These are phyloP conservation scores for Phrynocephalus guinanensis DNA, from an alignment of 2,797 vertebrate species.

Conservation along the genomic window DNA sequence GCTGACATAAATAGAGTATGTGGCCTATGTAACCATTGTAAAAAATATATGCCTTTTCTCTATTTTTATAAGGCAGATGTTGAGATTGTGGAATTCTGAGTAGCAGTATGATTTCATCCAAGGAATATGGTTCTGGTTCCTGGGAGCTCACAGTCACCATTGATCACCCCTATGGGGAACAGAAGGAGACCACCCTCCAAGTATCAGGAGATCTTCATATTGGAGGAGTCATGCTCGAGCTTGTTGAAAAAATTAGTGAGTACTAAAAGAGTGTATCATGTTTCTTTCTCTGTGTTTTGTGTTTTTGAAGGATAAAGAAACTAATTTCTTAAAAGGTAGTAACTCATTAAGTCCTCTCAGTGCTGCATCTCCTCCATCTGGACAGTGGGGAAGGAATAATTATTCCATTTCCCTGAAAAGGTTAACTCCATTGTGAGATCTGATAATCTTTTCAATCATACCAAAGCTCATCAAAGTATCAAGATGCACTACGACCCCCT, in stretches of 20 bases:
- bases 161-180: slow-evolving; percentile 82
- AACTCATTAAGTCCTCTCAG: too few species aligned
- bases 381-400: too few species aligned
- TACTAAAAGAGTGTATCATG: slow-evolving; percentile 49
- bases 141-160: slow-evolving; percentile 90
- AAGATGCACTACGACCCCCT: too few species aligned
- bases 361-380: too few species aligned
- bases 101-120: slow-evolving; percentile 82
- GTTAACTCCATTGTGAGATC: too few species aligned
- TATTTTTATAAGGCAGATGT: background rate
- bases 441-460: too few species aligned
- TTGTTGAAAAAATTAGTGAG: slow-evolving; percentile 96
- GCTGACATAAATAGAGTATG: too few species aligned
- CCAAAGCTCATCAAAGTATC: too few species aligned
- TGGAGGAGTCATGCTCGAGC: slow-evolving; percentile 95
- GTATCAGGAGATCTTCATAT: slow-evolving; percentile 94
- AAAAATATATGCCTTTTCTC: background rate
- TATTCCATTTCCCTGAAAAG: too few species aligned
- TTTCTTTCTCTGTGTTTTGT: background rate
- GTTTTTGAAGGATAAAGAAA: background rate
- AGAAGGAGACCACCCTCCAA: slow-evolving; percentile 78
- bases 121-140: slow-evolving; percentile 82
- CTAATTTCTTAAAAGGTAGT: background rate
- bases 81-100: slow-evolving; percentile 45
- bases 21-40: too few species aligned